Evolutionary conservation across 2,888 invertebrate genomes (phyloP), one percentile per base, ranked within the genome.

Genomic region (Isoperla grammatica): DNA sequence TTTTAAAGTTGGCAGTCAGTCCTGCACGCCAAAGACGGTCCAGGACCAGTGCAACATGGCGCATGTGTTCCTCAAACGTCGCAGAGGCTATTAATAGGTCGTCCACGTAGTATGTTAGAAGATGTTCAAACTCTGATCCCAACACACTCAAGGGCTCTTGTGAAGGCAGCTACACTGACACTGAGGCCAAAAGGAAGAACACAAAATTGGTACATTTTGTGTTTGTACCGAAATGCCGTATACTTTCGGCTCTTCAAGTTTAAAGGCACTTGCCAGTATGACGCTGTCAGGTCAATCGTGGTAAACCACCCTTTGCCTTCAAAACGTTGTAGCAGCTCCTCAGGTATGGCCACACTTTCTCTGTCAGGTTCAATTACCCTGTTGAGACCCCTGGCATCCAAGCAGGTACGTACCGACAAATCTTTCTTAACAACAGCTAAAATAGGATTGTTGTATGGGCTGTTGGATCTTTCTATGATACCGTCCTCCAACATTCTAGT

Each of bases 51-150:
- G 13, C 20, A 4, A 58, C 39, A 13, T 53, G 19, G 3, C n/a
- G 15, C 6, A 58, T 9, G 23, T 58, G 58, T 2, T 29, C 58
- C 13, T 56, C 56, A 8, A 17, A 43, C 15, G 43, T 20, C 4
- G n/a, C 5, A 11, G 56, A 42, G 5, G 12, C 11, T 19, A 43
- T 20, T 11, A 56, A 5, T 2, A 56, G 12, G 29, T 56, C 56
- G 17, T 56, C 56, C 5, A 56, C 22, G 19, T 45, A 56, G 2
- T 5, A 13, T 12, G 17, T 54, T 13, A 35, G 12, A 20, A 54
- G 35, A 9, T 35, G 1, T 15, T 3, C 37, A 23, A 54, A 13
- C n/a, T 35, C 35, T 5, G 20, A 17, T 5, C 35, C 19, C 20
- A 54, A 54, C 5, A 54, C 13, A 4, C 13, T 54, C 40, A 1